A percentile compares a stretch with the other conserved stretches of the same genome.
Conservation (phyloP, 2,113 vertebrate species). For the Phyllostomus hastatus region DNA sequence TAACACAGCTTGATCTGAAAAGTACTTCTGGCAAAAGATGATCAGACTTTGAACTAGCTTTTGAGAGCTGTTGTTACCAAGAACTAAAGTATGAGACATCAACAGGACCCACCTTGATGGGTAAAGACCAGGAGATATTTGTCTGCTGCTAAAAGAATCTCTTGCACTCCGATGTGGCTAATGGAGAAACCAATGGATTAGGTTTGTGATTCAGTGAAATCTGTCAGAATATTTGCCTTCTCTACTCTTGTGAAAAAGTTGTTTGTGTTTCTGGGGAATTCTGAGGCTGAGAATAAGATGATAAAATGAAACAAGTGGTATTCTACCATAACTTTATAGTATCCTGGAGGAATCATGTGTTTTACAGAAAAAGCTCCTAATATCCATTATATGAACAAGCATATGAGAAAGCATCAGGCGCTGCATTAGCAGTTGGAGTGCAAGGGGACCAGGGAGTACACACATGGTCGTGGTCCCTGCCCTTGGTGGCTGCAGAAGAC, state of each 20-base stretch:
- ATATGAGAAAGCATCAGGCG: background rate
- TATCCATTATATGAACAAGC: background rate
- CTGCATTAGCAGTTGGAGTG: background rate
- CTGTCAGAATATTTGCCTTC: background rate
- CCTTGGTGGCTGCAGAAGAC: background rate
- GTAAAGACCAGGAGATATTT: background rate
- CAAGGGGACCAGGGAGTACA: background rate
- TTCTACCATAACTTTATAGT: background rate
- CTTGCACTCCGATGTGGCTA: background rate
- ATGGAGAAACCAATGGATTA: background rate
- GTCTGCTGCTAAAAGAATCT: background rate
- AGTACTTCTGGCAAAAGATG: conserved; percentile 24
- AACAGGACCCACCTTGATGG: background rate
- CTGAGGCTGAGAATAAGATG: background rate
- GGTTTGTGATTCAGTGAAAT: background rate
- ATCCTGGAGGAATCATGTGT: background rate
- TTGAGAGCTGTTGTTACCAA: conserved; percentile 25
- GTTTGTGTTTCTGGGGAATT: background rate
- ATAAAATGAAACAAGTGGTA: background rate
- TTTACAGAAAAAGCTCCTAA: background rate
- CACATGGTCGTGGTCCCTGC: background rate
- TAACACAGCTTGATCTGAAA: background rate
- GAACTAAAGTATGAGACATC: background rate
- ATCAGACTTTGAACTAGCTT: conserved; percentile 21
- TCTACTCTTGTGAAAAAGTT: background rate